These are phyloP conservation scores for Semnornis frantzii DNA, from an alignment of 2,113 vertebrate species.

Conservation along the genomic window DNA sequence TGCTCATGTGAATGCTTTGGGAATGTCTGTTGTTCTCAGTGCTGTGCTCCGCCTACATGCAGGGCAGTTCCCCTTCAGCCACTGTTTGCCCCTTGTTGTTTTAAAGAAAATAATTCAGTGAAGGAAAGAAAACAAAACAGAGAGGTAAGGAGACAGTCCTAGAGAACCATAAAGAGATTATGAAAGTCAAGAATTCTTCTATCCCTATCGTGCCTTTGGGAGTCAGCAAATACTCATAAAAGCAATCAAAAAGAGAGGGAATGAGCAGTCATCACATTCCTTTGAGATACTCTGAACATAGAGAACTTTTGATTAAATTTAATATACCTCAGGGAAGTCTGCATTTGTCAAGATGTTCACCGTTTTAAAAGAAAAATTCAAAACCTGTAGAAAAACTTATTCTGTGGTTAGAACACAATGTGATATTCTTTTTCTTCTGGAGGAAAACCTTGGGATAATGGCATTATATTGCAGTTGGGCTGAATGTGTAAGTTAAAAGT, in stretches of 20 bases:
- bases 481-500: neutral
- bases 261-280: neutral
- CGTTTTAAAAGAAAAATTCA: neutral
- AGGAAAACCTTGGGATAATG: neutral
- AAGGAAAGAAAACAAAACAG: neutral
- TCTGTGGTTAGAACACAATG: neutral
- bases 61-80: neutral
- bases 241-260: neutral
- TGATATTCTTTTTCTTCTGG: neutral
- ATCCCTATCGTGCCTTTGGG: neutral
- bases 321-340: neutral
- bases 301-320: neutral
- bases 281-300: neutral
- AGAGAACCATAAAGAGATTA: neutral
- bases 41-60: neutral
- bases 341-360: neutral
- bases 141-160: neutral
- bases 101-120: neutral
- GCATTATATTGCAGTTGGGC: neutral
- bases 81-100: neutral
- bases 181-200: neutral
- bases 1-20: neutral
- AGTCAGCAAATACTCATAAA: neutral
- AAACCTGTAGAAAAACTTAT: neutral
- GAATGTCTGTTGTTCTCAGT: neutral